These are phyloP conservation scores for Microtus oregoni DNA, from an alignment of 2,113 vertebrate genomes.

Conservation along the genomic window DNA sequence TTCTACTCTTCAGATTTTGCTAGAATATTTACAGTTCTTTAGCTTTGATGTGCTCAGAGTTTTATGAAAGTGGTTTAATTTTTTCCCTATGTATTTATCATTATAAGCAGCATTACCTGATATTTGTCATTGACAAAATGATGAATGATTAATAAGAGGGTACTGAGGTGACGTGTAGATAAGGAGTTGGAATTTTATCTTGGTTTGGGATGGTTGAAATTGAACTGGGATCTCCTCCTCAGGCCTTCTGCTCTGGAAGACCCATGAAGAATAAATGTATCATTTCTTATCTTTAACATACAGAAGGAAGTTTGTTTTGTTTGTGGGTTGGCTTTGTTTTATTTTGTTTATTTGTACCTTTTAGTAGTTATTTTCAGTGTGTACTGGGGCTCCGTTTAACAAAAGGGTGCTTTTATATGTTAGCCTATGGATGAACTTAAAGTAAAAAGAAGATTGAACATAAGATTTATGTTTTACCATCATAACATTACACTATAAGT, in stretches of 20 bases:
- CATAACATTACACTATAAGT: not conserved
- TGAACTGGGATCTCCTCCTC: not conserved
- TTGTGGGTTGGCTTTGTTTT: not conserved
- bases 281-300: constrained; percentile 29
- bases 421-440: constrained; percentile 13
- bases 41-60: constrained; percentile 9
- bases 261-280: not conserved
- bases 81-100: not conserved
- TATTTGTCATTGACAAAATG: constrained; percentile 36
- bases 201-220: not conserved
- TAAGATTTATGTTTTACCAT: not conserved
- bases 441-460: not conserved
- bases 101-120: constrained; percentile 34
- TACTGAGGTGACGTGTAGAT: not conserved
- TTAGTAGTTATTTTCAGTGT: not conserved
- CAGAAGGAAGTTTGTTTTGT: not conserved
- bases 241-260: not conserved
- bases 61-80: constrained; percentile 49
- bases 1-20: constrained; percentile 43
- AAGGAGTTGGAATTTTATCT: not conserved
- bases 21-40: constrained; percentile 57
- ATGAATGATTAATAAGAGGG: not conserved
- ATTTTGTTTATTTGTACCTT: not conserved
- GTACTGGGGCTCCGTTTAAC: not conserved
- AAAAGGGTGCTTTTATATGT: not conserved